phyloP scores from a whole-genome alignment of 2,113 vertebrate genomes.

The Ochotona princeps region DNA sequence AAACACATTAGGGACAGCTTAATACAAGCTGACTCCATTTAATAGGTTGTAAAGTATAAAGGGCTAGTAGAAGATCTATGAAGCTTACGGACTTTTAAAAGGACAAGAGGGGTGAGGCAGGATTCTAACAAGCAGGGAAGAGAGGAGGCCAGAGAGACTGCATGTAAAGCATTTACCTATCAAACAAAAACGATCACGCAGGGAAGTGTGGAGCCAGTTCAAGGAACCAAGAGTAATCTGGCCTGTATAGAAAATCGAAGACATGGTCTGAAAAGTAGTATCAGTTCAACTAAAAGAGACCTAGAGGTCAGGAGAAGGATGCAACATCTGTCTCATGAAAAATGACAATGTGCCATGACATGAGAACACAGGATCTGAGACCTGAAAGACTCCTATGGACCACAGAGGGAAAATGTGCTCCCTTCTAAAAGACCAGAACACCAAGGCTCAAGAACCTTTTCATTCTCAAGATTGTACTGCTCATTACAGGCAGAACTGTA shows the following conservation, averaged over 20 bases:
- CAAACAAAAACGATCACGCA: background rate
- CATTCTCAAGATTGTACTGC: background rate
- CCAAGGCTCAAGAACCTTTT: background rate
- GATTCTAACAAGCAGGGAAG: slow-evolving; percentile 1
- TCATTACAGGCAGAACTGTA: background rate
- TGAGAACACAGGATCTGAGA: background rate
- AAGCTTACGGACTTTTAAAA: background rate
- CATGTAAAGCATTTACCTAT: background rate
- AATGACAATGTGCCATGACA: background rate
- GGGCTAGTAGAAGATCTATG: background rate
- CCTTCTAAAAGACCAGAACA: background rate
- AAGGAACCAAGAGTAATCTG: background rate
- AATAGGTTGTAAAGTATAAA: background rate
- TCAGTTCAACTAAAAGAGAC: background rate
- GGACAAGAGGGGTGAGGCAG: background rate
- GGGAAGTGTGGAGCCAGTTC: background rate
- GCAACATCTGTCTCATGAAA: background rate
- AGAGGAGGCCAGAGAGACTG: background rate
- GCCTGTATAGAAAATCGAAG: background rate
- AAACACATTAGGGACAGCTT: background rate
- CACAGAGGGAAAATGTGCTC: background rate
- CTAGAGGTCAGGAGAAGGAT: background rate
- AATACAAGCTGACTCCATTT: background rate
- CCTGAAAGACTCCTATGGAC: background rate
- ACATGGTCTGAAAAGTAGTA: background rate